These are phyloP conservation scores for Chloropsis hardwickii DNA, from an alignment of 2,113 vertebrate genomes.

Conservation along the genomic window DNA sequence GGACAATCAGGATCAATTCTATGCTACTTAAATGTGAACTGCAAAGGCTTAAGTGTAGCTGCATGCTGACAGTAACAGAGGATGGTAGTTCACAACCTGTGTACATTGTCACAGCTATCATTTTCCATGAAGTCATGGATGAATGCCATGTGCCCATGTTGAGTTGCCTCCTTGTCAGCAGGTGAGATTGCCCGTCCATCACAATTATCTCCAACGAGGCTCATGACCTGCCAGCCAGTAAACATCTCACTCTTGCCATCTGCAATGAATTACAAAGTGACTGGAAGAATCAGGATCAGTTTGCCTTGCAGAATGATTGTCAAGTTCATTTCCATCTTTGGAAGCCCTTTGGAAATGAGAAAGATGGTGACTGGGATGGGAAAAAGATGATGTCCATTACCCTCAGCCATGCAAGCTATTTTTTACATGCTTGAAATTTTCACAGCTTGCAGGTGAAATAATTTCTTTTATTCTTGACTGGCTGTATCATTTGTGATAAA, in stretches of 20 bases:
- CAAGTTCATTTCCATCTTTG: slow-evolving; percentile 76
- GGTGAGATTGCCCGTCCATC: slow-evolving; percentile 70
- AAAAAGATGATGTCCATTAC: slow-evolving; percentile 53
- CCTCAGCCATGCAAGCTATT: slow-evolving; percentile 6
- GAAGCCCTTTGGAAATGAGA: slow-evolving; percentile 58
- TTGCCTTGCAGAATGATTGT: slow-evolving; percentile 70
- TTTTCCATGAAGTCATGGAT: slow-evolving; percentile 56
- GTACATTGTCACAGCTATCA: slow-evolving; percentile 35
- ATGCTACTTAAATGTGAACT: slow-evolving; percentile 29
- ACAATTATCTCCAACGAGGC: slow-evolving; percentile 70
- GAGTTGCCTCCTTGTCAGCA: slow-evolving; percentile 62
- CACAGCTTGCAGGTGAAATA: slow-evolving; percentile 38
- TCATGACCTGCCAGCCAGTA: slow-evolving; percentile 77
- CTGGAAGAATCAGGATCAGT: slow-evolving; percentile 73
- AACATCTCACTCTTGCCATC: slow-evolving; percentile 75
- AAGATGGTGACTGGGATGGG: slow-evolving; percentile 34
- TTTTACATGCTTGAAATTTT: slow-evolving; percentile 50
- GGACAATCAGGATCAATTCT: slow-evolving; percentile 59
- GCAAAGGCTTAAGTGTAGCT: slow-evolving; percentile 37
- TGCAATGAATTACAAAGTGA: slow-evolving; percentile 79
- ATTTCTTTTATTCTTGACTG: slow-evolving; percentile 13
- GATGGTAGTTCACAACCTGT: slow-evolving; percentile 34
- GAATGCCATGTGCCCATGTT: slow-evolving; percentile 60
- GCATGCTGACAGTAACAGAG: slow-evolving; percentile 14
- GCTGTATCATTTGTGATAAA: background rate